phyloP scores from a whole-genome alignment of 2,113 vertebrate species.

The Dicentrarchus labrax region DNA sequence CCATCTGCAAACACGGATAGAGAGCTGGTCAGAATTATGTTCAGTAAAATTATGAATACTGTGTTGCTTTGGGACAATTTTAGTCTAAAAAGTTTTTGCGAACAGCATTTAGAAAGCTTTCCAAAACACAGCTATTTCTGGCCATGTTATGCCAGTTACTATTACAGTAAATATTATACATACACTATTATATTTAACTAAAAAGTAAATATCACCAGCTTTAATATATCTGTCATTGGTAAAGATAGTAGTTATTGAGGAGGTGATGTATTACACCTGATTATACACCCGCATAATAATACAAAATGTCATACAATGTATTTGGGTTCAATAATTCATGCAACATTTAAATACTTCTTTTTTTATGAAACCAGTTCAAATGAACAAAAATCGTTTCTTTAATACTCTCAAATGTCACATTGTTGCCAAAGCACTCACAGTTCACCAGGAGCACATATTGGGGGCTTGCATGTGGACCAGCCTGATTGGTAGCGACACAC shows the following conservation, averaged over 20 bases:
- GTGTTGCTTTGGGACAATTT: neutral
- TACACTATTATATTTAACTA: too few species aligned
- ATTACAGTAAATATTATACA: neutral
- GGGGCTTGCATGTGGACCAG: slow-evolving; percentile 43
- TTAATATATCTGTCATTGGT: neutral
- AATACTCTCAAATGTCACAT: neutral
- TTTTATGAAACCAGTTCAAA: neutral
- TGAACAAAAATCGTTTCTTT: neutral
- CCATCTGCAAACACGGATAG: slow-evolving; percentile 67
- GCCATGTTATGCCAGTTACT: neutral
- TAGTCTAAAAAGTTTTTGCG: neutral
- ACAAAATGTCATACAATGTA: neutral
- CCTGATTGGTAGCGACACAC: slow-evolving; percentile 72
- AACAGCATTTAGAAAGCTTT: neutral
- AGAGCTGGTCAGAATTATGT: neutral
- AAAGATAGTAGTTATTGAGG: neutral
- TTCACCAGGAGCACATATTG: slow-evolving; percentile 64
- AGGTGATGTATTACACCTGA: neutral
- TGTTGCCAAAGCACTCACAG: slow-evolving; percentile 75
- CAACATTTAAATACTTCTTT: neutral
- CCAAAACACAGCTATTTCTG: neutral
- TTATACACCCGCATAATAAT: neutral
- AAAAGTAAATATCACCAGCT: too few species aligned
- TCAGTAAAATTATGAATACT: neutral
- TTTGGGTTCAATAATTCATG: neutral